Base-by-base conservation (phyloP, 1,140 invertebrate genomes). In the Drosophila biarmipes region DNA sequence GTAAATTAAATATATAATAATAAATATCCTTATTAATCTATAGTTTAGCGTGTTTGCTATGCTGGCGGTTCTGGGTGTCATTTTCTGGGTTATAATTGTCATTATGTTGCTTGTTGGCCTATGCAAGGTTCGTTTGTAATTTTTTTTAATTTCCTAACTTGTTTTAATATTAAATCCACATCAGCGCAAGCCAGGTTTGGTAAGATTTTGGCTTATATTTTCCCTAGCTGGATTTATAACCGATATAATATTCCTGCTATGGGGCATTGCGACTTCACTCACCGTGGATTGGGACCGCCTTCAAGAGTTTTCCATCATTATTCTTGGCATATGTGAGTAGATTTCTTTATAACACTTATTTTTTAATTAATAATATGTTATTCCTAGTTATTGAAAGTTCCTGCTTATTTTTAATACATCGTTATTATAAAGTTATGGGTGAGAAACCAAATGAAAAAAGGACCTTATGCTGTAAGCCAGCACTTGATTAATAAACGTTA, bases 41-140 rank as follows among this genome's bases (percentile, higher is more conserved):
- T 49, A 82, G 81, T 62, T 78, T 5, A 71, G 68, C 37, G 1
- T 59, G 1, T 61, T 59, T 35, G 64, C 78, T 5, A 11, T 58
- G 17, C 43, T 86, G 37, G 82, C 81, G 3, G n/a, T 87, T 4
- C 6, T 74, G n/a, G 82, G 82, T 7, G 68, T 80, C 11, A 59
- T 78, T 48, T 87, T 87, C 24, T 86, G 81, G 81, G 61, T 78
- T 5, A 35, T 74, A 5, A 63, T 78, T 35, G 81, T 87, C 0
- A 43, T 81, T 7, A 2, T 82, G 24, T 31, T 87, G 11, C 17
- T 86, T 11, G 81, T 87, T 56, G 81, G 81, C 1, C 54, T 86
- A 6, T 67, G 24, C 35, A 81, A 75, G 82, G 81, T 86, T 17
- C 0, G 80, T 77, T n/a, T 0, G 15, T 29, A 5, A n/a, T 17